phyloP scores from a whole-genome alignment of 2,113 vertebrate species.

The Eidolon helvum region DNA sequence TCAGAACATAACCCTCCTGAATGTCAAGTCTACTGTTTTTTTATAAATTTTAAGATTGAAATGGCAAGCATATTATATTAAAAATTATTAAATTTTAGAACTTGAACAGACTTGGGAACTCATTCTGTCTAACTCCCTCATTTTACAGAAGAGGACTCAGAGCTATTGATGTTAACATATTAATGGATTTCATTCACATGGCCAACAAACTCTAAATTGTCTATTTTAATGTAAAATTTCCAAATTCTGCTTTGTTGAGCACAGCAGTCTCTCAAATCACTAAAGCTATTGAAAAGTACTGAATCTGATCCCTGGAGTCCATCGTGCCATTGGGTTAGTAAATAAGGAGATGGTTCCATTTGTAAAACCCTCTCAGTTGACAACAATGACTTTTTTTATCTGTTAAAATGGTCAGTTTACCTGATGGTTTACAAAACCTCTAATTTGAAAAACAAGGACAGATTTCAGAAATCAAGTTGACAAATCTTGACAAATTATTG shows the following conservation, averaged over 20 bases:
- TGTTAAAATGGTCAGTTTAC: neutral
- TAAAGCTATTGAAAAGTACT: neutral
- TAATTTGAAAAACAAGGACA: neutral
- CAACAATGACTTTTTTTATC: neutral
- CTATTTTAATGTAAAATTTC: neutral
- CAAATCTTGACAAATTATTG: neutral
- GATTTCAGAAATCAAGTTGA: neutral
- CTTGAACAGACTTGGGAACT: neutral
- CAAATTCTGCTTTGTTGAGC: neutral
- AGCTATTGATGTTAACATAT: neutral
- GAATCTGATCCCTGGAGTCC: neutral
- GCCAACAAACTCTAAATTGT: neutral
- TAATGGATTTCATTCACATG: neutral
- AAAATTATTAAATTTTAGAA: constrained; percentile 17
- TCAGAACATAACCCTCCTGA: neutral
- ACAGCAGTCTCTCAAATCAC: neutral
- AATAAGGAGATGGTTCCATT: neutral
- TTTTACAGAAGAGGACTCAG: neutral
- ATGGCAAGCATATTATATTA: neutral
- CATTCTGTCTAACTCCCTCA: neutral
- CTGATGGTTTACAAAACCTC: neutral
- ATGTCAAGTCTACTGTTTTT: neutral
- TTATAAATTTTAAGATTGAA: neutral
- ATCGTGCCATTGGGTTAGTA: neutral
- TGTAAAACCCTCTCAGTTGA: neutral